Percentiles rank a stretch among this genome's conserved stretches.
phyloP scores from a whole-genome alignment of 2,888 invertebrate species.

The Andrena hattorfiana region DNA sequence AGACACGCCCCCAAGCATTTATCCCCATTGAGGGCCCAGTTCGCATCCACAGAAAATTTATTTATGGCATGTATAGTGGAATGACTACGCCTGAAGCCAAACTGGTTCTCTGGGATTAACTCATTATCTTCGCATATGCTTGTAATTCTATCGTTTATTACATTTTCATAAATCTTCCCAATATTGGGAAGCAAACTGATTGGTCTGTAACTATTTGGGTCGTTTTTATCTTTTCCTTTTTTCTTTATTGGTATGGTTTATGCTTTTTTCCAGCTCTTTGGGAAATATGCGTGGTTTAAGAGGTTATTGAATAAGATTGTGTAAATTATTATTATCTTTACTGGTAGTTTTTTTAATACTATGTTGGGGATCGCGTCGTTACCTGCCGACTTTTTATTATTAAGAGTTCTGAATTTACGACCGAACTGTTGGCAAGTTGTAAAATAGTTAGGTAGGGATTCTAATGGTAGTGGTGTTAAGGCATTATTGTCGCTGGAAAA shows the following conservation, averaged over 20 bases:
- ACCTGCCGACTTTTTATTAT: too few relatives aligned
- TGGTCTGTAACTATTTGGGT: constrained; percentile 37
- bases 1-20: constrained; percentile 30
- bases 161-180: constrained; percentile 45
- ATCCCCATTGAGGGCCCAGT: neutral
- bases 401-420: too few relatives aligned
- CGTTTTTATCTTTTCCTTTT: constrained; percentile 10
- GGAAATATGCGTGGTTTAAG: constrained; percentile 23
- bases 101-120: constrained; percentile 36
- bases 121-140: too few relatives aligned
- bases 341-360: neutral
- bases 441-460: too few relatives aligned
- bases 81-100: constrained; percentile 36
- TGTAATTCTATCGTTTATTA: constrained; percentile 44
- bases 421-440: too few relatives aligned
- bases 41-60: constrained; percentile 39
- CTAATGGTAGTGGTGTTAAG: too few relatives aligned
- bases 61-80: constrained; percentile 53
- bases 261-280: constrained; percentile 51
- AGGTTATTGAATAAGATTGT: constrained; percentile 3
- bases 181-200: constrained; percentile 51
- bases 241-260: constrained; percentile 40
- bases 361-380: neutral
- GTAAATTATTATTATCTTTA: neutral
- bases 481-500: too few relatives aligned